These are phyloP conservation scores for Drosophila tripunctata DNA, from an alignment of 2,888 invertebrate genomes.

Conservation along the genomic window DNA sequence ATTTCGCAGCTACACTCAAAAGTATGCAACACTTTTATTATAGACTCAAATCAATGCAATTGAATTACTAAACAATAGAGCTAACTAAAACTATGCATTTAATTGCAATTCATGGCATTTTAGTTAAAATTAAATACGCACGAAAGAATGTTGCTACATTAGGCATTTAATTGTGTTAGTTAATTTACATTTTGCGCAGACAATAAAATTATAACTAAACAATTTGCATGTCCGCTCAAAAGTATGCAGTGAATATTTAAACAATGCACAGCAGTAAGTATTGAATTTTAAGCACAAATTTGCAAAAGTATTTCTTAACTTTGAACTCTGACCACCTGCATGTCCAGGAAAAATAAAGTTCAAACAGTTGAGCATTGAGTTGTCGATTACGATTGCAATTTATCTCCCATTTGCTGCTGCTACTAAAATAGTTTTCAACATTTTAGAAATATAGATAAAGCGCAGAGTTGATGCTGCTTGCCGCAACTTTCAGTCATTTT, in stretches of 20 bases:
- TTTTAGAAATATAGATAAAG: slow-evolving; percentile 52
- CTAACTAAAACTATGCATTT: neutral
- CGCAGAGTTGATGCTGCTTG: slow-evolving; percentile 31
- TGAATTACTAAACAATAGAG: neutral
- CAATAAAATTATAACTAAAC: neutral
- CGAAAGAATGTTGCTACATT: neutral
- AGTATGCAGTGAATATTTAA: neutral
- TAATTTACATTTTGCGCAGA: neutral
- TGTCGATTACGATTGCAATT: slow-evolving; percentile 13
- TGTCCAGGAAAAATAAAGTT: neutral
- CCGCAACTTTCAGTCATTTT: slow-evolving; percentile 32
- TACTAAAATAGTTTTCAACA: slow-evolving; percentile 25
- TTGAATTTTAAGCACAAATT: neutral
- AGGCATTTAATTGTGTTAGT: neutral
- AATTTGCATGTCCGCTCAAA: neutral
- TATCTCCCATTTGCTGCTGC: slow-evolving; percentile 11
- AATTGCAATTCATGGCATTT: neutral
- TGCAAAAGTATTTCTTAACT: neutral
- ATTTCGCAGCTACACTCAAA: neutral
- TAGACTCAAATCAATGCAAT: neutral
- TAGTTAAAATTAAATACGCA: neutral
- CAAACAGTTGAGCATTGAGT: slow-evolving; percentile 6
- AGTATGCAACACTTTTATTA: neutral
- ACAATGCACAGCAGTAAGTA: no score
- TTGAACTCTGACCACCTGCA: neutral